Base-by-base conservation (phyloP, 35 echinoderm and acorn worm species). In the Ophiothrix spiculata region DNA sequence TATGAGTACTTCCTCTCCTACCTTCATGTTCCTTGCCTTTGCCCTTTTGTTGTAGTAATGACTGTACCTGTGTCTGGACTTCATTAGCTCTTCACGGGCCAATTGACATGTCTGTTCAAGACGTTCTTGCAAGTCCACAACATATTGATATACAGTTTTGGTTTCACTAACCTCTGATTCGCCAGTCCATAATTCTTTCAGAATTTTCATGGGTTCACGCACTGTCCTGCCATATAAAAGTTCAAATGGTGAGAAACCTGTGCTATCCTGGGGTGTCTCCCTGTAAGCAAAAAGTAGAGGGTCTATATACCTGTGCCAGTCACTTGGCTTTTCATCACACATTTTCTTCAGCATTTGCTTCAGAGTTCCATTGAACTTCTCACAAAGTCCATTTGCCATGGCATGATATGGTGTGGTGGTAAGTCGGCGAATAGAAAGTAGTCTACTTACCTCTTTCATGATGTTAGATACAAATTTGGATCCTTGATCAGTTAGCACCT, bases 221-320 rank as follows among this genome's bases (percentile, higher is more conserved):
- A 92, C 91, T 32, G 41, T 87, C 28, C 91, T 32, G 0, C 91
- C 91, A 84, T 87, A 88, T 0, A 92, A 35, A 21, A 88, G 35
- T 75, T 92, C 86, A 36, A 92, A 92, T 28, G 91, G 91, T 14
- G 91, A 92, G 60, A 88, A 92, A 12, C 79, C 85, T 56, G 76
- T 40, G 33, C 77, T 88, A 25, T 75, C 85, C 32, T 87, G 91
- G 23, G 91, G 91, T 1, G 74, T 36, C 78, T 92, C 85, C 28
- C 91, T 60, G 64, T 81, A 80, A 23, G 85, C 86, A 84, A 88
- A 88, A 29, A 88, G 40, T 1, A 91, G 38, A 32, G 90, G 64
- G 12, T n/a, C 39, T 38, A 87, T 28, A 40, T 80, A 91, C 28
- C 91, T 39, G 56, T 92, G 85, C n/a, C 86, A 92, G 79, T 92